phyloP scores from a whole-genome alignment of 2,888 invertebrate genomes.

The Petrophora chlorosata region DNA sequence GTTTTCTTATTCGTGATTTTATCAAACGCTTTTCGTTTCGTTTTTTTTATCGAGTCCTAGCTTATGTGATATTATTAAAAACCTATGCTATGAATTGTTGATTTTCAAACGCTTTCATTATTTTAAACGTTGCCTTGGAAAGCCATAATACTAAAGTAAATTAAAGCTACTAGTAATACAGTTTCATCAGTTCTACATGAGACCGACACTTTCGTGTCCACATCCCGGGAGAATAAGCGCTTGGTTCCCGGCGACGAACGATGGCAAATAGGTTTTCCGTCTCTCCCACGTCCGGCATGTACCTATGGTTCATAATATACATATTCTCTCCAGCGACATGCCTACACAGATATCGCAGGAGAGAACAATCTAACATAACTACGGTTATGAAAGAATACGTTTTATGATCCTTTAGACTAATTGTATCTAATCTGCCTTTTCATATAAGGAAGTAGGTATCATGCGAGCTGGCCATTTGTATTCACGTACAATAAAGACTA shows the following conservation, averaged over 20 bases:
- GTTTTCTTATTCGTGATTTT: no score
- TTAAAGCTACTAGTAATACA: neutral
- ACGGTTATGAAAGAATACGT: neutral
- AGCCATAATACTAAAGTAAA: no score
- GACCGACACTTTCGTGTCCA: constrained; percentile 27
- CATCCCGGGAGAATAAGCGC: constrained; percentile 47
- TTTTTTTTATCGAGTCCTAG: no score
- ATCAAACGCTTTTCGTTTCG: no score
- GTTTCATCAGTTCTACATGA: constrained; percentile 3
- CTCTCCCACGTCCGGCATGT: constrained; percentile 31
- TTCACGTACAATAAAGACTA: neutral
- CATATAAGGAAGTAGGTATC: constrained; percentile 1
- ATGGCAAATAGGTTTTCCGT: constrained; percentile 49
- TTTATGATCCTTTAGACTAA: constrained; percentile 6
- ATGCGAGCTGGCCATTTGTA: constrained; percentile 3
- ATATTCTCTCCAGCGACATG: neutral
- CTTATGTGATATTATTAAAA: no score
- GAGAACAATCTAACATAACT: neutral
- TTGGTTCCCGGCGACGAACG: constrained; percentile 37
- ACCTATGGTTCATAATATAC: neutral
- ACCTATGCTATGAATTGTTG: no score
- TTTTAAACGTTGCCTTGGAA: no score
- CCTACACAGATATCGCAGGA: no score
- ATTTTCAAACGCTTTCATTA: no score
- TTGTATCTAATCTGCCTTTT: neutral